A percentile compares a stretch with the other conserved stretches of the same genome.
phyloP scores from a whole-genome alignment of 2,888 invertebrate genomes.

The Pammene fasciana region DNA sequence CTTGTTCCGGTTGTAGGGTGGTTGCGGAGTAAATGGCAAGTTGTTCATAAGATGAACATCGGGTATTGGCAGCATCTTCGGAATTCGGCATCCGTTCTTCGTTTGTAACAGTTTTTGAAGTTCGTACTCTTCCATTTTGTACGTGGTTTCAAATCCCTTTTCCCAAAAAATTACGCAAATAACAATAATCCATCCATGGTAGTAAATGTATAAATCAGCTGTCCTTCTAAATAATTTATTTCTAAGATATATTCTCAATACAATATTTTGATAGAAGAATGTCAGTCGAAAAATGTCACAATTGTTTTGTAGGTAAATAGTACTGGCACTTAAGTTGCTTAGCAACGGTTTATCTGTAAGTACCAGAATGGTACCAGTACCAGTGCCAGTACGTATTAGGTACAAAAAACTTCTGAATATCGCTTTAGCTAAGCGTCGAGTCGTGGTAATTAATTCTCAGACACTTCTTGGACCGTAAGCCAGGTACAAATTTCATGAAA shows the following conservation, averaged over 20 bases:
- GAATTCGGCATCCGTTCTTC: constrained; percentile 75
- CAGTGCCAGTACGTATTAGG: too few species aligned
- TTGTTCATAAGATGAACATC: constrained; percentile 68
- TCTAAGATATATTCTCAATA: constrained; percentile 3
- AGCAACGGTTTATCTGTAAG: constrained; percentile 6
- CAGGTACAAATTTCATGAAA: too few species aligned
- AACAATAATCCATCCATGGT: not conserved
- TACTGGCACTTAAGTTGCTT: not conserved
- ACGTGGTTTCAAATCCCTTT: not conserved
- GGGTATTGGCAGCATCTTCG: constrained; percentile 70
- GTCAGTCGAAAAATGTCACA: constrained; percentile 13
- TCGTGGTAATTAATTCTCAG: too few species aligned
- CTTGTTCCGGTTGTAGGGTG: constrained; percentile 75
- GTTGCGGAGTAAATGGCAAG: constrained; percentile 69
- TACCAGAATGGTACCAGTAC: not conserved
- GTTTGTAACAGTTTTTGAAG: constrained; percentile 71
- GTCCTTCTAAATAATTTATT: constrained; percentile 1
- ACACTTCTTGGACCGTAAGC: too few species aligned
- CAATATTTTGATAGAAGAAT: not conserved
- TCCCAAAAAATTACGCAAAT: not conserved
- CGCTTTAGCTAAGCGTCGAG: too few species aligned
- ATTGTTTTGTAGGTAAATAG: constrained; percentile 21
- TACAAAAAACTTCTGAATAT: too few species aligned
- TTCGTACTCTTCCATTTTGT: constrained; percentile 72
- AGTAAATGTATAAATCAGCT: not conserved